Conservation (phyloP, 23 tunicate species). For the Halocynthia aurantium region DNA sequence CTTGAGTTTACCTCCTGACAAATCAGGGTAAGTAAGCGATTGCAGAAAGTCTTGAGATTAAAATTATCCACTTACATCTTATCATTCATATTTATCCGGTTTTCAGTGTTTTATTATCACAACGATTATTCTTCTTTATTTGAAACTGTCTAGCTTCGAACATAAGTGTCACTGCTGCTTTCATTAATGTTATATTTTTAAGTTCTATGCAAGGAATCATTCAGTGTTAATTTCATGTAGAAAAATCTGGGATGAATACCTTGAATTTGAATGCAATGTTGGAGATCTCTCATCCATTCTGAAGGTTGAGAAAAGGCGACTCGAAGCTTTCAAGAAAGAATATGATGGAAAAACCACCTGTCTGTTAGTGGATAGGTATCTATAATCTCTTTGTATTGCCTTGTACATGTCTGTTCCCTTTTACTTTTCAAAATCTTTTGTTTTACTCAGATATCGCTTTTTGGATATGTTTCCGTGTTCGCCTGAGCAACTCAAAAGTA, state of each 20-base stretch:
- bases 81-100: no score
- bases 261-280: constrained; percentile 88
- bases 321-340: constrained; percentile 69
- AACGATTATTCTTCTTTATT: no score
- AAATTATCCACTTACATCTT: no score
- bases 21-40: constrained; percentile 66
- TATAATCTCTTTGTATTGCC: not conserved
- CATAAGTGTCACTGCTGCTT: no score
- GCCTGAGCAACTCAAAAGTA: constrained; percentile 58
- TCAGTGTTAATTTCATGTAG: constrained; percentile 7
- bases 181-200: no score
- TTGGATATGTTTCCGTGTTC: constrained; percentile 91
- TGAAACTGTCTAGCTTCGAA: no score
- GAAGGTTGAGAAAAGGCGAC: constrained; percentile 81
- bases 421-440: not conserved
- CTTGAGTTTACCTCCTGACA: constrained; percentile 73
- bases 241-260: constrained; percentile 90
- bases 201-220: no score
- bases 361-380: constrained; percentile 82
- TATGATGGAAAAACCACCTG: constrained; percentile 85
- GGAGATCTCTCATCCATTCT: constrained; percentile 90
- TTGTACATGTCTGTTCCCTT: not conserved
- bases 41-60: not conserved
- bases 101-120: no score
- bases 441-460: constrained; percentile 68